Percentiles rank a stretch among this genome's conserved stretches.
Conservation (phyloP, 2,113 vertebrate species). For the Heterocephalus glaber region DNA sequence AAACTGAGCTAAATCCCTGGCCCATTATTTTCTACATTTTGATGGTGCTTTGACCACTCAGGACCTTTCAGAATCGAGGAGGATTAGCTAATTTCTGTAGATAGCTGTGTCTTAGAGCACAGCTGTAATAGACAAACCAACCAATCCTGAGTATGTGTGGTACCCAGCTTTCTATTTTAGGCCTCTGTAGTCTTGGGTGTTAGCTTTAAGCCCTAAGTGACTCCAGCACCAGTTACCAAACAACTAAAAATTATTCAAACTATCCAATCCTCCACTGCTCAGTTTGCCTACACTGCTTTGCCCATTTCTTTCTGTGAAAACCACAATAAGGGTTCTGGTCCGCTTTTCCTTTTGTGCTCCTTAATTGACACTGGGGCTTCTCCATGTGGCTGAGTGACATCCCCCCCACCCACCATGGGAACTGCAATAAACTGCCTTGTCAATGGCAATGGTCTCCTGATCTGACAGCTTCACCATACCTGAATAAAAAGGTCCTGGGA, state of each 20-base stretch:
- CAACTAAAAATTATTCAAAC: not conserved
- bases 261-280: not conserved
- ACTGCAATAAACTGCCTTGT: not conserved
- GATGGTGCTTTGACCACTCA: not conserved
- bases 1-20: too few relatives aligned
- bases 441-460: not conserved
- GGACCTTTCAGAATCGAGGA: not conserved
- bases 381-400: too few relatives aligned
- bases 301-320: not conserved
- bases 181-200: not conserved
- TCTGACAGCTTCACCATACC: not conserved
- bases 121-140: not conserved
- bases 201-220: not conserved
- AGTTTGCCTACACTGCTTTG: not conserved
- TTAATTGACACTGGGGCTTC: not conserved
- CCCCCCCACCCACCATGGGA: not conserved
- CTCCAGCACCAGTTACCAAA: not conserved
- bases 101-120: not conserved
- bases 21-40: not conserved
- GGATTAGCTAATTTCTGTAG: not conserved
- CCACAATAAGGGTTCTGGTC: not conserved
- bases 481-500: not conserved
- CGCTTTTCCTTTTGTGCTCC: not conserved
- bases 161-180: not conserved
- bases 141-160: not conserved